A percentile compares a stretch with the other conserved stretches of the same genome.
phyloP scores from a whole-genome alignment of 2,888 invertebrate genomes.

The Chalcis sispes region DNA sequence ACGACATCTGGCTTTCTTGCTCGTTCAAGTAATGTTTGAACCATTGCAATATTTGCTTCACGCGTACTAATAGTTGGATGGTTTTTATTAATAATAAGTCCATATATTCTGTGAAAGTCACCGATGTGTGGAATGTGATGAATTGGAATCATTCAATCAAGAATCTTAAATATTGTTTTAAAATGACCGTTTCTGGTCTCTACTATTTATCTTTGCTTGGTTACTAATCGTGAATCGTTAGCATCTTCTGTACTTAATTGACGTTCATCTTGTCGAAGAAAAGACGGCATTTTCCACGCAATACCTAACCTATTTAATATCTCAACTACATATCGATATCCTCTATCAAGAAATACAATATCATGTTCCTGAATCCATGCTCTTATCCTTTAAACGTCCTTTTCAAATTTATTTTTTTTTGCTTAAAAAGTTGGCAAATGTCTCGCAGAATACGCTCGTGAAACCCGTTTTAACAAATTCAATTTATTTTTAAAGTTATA shows the following conservation, averaged over 20 bases:
- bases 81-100: background rate
- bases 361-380: too few relatives aligned
- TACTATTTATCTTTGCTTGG: slow-evolving; percentile 31
- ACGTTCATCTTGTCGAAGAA: too few relatives aligned
- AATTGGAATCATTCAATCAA: slow-evolving; percentile 27
- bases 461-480: too few relatives aligned
- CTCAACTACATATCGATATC: slow-evolving; percentile 9
- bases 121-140: slow-evolving; percentile 30
- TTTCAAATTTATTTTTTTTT: too few relatives aligned
- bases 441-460: too few relatives aligned
- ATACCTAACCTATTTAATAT: slow-evolving; percentile 9
- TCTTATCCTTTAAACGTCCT: too few relatives aligned
- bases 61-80: too few relatives aligned
- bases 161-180: too few relatives aligned
- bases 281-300: slow-evolving; percentile 1
- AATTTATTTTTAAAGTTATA: too few relatives aligned
- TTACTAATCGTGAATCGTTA: slow-evolving; percentile 35
- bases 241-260: slow-evolving; percentile 39
- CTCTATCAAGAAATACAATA: slow-evolving; percentile 7
- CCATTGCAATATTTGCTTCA: background rate
- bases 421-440: too few relatives aligned
- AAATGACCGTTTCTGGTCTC: too few relatives aligned
- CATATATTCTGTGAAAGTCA: slow-evolving; percentile 16
- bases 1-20: background rate
- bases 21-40: slow-evolving; percentile 5